Base-by-base conservation (phyloP, 2,113 vertebrate genomes). In the Hassar affinis region DNA sequence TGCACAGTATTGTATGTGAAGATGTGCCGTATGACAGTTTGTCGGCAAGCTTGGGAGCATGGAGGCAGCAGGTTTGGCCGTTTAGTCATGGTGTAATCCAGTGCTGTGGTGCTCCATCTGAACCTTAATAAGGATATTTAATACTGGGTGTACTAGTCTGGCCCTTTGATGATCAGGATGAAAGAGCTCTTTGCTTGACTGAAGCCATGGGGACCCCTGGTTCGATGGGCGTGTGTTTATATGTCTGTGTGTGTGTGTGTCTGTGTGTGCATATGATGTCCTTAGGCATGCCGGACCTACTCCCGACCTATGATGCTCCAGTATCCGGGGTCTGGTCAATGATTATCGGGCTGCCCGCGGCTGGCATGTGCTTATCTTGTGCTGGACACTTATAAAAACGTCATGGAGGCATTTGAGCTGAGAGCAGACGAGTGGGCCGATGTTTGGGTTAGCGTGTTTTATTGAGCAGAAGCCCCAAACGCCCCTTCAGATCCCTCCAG, bases 71-170 rank as follows among this genome's bases (percentile, higher is more conserved):
- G 81, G 78, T 81, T 81, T 83, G 77, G 47, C 54, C 22, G 15
- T 83, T 87, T 91, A 91, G 90, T 87, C 81, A 87, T 87, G 90
- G 86, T 91, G 92, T 92, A 93, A 92, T 90, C 89, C 85, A 79
- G 87, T 51, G 27, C 56, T 61, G 85, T 80, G 71, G 85, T 71
- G 81, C 86, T 85, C 81, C 84, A 84, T 86, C 87, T 88, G 86
- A 90, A 86, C 89, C 90, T 91, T 94, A 93, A 93, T 93, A 92
- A 93, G 93, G 93, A 94, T 93, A 93, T 94, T 94, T 93, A 89
- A 89, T 87, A 89, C 86, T 79, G 61, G 79, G 33, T 84, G 80
- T 81, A 83, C 78, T 78, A 61, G 79, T 12, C 72, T 59, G 42
- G 72, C n/a, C 59, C 82, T 90, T 90, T 88, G 87, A 89, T 88